Conservation (phyloP, 1,140 invertebrate species). For the Drosophila lini region DNA sequence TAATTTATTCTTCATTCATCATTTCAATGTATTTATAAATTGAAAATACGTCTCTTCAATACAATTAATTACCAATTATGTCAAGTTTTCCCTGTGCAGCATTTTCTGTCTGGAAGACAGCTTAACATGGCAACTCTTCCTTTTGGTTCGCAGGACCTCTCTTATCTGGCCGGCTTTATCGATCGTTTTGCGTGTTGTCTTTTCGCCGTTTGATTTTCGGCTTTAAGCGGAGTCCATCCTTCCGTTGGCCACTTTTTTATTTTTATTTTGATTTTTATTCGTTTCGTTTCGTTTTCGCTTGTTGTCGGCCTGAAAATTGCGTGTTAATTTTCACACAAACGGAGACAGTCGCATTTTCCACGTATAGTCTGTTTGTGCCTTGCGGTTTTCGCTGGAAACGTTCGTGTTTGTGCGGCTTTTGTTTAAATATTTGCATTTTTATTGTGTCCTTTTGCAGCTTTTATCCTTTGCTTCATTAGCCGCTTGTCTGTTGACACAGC, state of each 20-base stretch:
- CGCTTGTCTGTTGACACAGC: constrained; percentile 48
- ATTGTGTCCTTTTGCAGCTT: constrained; percentile 52
- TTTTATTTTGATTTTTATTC: constrained; percentile 66
- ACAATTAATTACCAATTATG: not conserved
- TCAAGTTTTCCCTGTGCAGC: constrained; percentile 13
- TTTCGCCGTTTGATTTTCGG: constrained; percentile 75
- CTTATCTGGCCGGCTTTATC: constrained; percentile 58
- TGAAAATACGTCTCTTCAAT: not conserved
- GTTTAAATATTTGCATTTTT: constrained; percentile 80
- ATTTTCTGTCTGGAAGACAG: constrained; percentile 13
- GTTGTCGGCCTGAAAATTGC: constrained; percentile 62
- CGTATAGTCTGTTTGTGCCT: constrained; percentile 62
- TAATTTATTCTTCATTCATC: no score
- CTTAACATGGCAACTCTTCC: constrained; percentile 26
- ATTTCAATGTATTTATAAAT: not conserved
- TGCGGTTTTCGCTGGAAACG: constrained; percentile 55
- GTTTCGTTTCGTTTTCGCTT: constrained; percentile 32
- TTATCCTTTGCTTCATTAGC: constrained; percentile 68
- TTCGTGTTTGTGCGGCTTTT: constrained; percentile 57
- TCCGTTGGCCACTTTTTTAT: constrained; percentile 26
- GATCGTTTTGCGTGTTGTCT: constrained; percentile 74
- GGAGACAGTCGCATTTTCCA: constrained; percentile 55
- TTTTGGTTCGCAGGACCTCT: constrained; percentile 38
- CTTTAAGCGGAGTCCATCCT: constrained; percentile 68
- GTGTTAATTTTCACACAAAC: constrained; percentile 81